These are phyloP conservation scores for Chromis chromis DNA, from an alignment of 2,797 vertebrate genomes.

Conservation along the genomic window DNA sequence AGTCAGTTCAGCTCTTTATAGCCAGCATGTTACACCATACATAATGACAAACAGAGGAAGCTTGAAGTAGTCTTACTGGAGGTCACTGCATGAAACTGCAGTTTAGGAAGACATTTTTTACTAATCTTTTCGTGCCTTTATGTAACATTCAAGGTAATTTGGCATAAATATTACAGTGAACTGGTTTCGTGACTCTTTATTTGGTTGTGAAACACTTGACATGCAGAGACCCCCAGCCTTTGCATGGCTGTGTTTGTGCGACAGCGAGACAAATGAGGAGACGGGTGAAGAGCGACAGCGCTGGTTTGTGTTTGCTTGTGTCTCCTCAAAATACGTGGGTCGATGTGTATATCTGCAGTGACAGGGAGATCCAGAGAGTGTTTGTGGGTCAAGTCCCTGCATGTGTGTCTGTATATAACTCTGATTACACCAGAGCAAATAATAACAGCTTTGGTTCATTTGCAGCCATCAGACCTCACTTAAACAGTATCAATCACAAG, in stretches of 20 bases:
- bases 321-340: conserved; percentile 7
- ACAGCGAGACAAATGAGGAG: conserved; percentile 48
- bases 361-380: conserved; percentile 32
- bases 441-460: conserved; percentile 80
- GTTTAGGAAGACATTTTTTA: conserved; percentile 8
- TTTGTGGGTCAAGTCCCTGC: conserved; percentile 38
- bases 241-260: conserved; percentile 28
- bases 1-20: conserved; percentile 27
- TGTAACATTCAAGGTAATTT: no score
- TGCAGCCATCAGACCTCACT: conserved; percentile 82
- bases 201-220: conserved; percentile 21
- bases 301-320: conserved; percentile 58
- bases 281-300: conserved; percentile 33
- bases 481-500: conserved; percentile 83
- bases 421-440: conserved; percentile 66
- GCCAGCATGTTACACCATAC: conserved; percentile 50
- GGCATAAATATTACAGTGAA: not conserved
- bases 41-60: conserved; percentile 67
- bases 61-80: conserved; percentile 11
- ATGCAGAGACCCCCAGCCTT: conserved; percentile 5
- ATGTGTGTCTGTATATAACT: conserved; percentile 34
- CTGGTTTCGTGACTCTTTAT: not conserved
- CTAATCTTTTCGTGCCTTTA: not conserved
- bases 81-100: conserved; percentile 18
- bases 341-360: conserved; percentile 43